These are phyloP conservation scores for Monochamus saltuarius DNA, from an alignment of 1,140 invertebrate species.

Conservation along the genomic window DNA sequence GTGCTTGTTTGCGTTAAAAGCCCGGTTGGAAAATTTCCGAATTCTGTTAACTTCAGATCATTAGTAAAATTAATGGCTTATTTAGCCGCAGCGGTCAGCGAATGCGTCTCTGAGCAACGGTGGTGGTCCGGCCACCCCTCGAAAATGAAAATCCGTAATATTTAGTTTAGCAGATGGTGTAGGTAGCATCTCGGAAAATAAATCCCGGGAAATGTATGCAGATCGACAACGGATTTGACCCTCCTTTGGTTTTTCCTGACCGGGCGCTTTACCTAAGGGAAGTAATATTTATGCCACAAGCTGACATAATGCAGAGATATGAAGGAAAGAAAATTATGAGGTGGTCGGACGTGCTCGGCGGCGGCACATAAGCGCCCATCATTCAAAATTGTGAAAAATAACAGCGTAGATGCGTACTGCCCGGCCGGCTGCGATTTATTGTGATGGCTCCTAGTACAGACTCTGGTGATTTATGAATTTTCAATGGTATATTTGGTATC, in stretches of 20 bases:
- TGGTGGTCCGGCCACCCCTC: too few relatives aligned
- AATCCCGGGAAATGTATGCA: conserved; percentile 22
- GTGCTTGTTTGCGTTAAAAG: too few relatives aligned
- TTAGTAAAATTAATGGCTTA: too few relatives aligned
- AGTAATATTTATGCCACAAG: conserved; percentile 31
- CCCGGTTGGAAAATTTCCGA: too few relatives aligned
- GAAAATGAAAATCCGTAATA: too few relatives aligned
- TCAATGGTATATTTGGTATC: conserved; percentile 8
- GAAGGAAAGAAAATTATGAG: conserved; percentile 22
- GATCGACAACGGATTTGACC: conserved; percentile 19
- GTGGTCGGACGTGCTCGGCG: conserved; percentile 23
- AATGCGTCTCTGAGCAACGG: too few relatives aligned
- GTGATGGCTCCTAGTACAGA: not conserved
- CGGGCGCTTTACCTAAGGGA: conserved; percentile 24
- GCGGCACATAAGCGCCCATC: conserved; percentile 21
- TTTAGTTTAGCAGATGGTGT: conserved; percentile 12
- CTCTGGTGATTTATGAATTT: conserved; percentile 4
- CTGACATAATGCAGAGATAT: conserved; percentile 28
- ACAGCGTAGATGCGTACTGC: conserved; percentile 17
- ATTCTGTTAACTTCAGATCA: too few relatives aligned
- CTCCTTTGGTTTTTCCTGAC: conserved; percentile 26
- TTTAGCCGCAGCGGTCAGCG: too few relatives aligned
- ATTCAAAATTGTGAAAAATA: conserved; percentile 26
- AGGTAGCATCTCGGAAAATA: conserved; percentile 16
- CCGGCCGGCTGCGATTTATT: conserved; percentile 20